Percentiles rank a stretch among this genome's conserved stretches.
These are phyloP conservation scores for Xiphorhynchus elegans DNA, from an alignment of 2,113 vertebrate genomes.

Conservation along the genomic window DNA sequence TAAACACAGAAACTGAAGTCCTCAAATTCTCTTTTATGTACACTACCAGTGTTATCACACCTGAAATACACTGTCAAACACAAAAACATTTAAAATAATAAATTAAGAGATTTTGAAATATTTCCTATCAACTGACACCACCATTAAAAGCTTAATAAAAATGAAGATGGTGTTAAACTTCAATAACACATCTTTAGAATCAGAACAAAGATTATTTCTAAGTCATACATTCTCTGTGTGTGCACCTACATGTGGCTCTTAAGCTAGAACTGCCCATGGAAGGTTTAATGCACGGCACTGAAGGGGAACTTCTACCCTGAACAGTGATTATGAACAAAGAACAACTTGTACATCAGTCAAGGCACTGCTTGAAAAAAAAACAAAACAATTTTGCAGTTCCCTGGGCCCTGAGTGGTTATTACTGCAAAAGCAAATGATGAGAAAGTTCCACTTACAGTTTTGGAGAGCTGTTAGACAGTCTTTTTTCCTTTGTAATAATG, in stretches of 20 bases:
- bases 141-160: background rate
- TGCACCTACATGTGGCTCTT: background rate
- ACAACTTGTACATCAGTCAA: background rate
- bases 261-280: background rate
- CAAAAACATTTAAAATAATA: background rate
- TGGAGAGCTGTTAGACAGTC: background rate
- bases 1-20: conserved; percentile 2
- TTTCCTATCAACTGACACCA: background rate
- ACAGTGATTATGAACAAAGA: background rate
- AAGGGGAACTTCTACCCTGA: background rate
- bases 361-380: background rate
- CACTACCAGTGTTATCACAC: background rate
- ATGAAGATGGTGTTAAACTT: background rate
- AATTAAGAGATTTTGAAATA: background rate
- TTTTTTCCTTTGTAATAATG: background rate
- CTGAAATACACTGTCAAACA: background rate
- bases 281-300: background rate
- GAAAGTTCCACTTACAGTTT: background rate
- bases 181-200: background rate
- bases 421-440: background rate
- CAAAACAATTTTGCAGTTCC: background rate
- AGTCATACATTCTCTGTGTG: background rate
- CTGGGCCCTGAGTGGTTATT: background rate
- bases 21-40: background rate
- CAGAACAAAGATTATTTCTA: background rate